Percentiles rank a stretch among this genome's conserved stretches.
Evolutionary conservation across 2,888 invertebrate genomes (phyloP).

Genomic region (Conops quadrifasciatus): DNA sequence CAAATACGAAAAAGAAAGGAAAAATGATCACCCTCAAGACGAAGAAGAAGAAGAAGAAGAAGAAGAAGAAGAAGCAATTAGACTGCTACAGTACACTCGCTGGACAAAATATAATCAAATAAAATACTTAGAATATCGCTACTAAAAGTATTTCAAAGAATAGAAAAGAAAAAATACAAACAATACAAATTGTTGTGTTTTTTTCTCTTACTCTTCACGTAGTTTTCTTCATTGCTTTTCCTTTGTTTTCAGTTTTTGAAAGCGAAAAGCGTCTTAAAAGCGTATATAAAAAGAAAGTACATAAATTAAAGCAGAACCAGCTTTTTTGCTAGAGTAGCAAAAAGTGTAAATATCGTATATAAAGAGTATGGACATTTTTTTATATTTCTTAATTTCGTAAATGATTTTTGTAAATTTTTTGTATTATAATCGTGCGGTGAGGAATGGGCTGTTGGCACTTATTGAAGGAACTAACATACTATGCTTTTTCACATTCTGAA

Average conservation of each 20-base stretch:
- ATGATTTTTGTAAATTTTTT: conserved; percentile 5
- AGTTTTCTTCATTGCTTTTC: background rate
- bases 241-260: no score
- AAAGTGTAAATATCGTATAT: background rate
- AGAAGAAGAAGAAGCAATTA: no score
- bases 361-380: no score
- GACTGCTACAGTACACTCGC: background rate
- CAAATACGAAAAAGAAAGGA: background rate
- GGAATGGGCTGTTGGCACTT: no score
- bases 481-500: no score
- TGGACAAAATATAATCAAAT: background rate
- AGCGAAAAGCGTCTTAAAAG: no score
- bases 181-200: background rate
- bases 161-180: conserved; percentile 7
- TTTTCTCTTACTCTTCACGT: background rate
- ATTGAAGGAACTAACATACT: no score
- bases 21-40: background rate
- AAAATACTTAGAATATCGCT: background rate
- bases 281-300: no score
- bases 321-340: background rate
- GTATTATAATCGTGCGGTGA: no score
- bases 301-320: background rate
- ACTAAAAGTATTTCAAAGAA: conserved; percentile 3
- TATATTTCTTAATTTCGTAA: no score
- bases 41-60: no score